Percentiles rank a stretch among this genome's conserved stretches.
Conservation (phyloP, 2,797 vertebrate species). For the Aplochiton taeniatus region DNA sequence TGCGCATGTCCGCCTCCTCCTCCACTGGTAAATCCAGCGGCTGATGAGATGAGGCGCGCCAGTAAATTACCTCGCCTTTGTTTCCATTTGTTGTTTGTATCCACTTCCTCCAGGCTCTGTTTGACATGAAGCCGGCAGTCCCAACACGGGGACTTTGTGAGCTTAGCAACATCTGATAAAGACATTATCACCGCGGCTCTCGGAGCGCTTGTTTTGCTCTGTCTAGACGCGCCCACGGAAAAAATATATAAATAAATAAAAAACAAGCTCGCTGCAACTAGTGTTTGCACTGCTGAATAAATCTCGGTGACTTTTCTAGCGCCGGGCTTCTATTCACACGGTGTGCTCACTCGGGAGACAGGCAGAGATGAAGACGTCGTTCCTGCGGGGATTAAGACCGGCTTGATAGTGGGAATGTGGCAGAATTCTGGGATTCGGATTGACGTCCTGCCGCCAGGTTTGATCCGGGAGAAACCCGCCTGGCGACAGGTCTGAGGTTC, state of each 20-base stretch:
- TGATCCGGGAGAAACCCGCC: no score
- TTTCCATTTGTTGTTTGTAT: slow-evolving; percentile 25
- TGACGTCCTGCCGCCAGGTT: no score
- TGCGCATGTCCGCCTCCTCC: slow-evolving; percentile 6
- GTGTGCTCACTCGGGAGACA: no score
- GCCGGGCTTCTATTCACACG: no score
- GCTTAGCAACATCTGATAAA: slow-evolving; percentile 15
- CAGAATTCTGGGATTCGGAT: no score
- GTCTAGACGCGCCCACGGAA: background rate
- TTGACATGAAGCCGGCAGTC: slow-evolving; percentile 20
- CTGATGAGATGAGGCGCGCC: slow-evolving; percentile 22
- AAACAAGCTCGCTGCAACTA: slow-evolving; percentile 23
- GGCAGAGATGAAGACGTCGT: no score
- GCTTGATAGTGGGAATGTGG: no score
- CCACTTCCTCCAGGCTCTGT: slow-evolving; percentile 21
- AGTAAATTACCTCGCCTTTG: slow-evolving; percentile 33
- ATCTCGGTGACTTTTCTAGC: no score
- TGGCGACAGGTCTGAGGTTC: no score
- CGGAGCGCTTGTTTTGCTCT: slow-evolving; percentile 8
- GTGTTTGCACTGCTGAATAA: no score
- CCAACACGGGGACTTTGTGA: slow-evolving; percentile 12
- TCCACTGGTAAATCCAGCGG: slow-evolving; percentile 22
- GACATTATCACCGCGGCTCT: slow-evolving; percentile 6
- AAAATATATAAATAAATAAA: no score
- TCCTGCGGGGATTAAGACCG: no score